phyloP scores from a whole-genome alignment of 2,797 vertebrate species.

The Euthynnus affinis region DNA sequence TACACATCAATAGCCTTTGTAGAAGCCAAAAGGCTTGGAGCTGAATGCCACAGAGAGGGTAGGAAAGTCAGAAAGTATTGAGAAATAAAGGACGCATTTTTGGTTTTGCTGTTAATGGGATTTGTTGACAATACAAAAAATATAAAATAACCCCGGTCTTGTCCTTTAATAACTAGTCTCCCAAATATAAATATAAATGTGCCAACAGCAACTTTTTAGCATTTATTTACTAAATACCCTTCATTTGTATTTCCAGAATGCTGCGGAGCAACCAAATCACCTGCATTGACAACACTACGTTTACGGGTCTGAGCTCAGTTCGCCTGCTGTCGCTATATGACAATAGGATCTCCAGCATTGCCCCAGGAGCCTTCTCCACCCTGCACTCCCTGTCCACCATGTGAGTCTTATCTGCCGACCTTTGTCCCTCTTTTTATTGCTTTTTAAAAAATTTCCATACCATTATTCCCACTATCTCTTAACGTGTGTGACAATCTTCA shows the following conservation, averaged over 20 bases:
- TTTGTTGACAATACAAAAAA: too few species aligned
- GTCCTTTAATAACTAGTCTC: background rate
- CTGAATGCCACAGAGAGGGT: too few species aligned
- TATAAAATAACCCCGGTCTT: too few species aligned
- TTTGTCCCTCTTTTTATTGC: background rate
- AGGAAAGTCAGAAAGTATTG: background rate
- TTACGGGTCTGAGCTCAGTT: conserved; percentile 95
- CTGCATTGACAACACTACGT: conserved; percentile 96
- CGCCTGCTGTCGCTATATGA: conserved; percentile 97
- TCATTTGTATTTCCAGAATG: conserved; percentile 86
- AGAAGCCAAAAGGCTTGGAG: too few species aligned
- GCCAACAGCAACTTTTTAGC: background rate
- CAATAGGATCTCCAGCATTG: conserved; percentile 95
- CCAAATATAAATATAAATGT: background rate
- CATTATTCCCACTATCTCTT: conserved; percentile 16
- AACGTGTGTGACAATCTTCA: background rate
- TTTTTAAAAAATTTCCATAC: conserved; percentile 3
- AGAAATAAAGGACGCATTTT: too few species aligned
- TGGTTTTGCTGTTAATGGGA: too few species aligned
- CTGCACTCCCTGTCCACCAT: conserved; percentile 97
- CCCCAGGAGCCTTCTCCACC: conserved; percentile 94
- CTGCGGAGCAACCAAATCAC: conserved; percentile 97
- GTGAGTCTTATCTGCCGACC: conserved; percentile 81
- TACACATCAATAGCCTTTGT: too few species aligned
- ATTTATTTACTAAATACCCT: background rate